phyloP scores from a whole-genome alignment of 2,797 vertebrate species.

The Clarias laeviceps region DNA sequence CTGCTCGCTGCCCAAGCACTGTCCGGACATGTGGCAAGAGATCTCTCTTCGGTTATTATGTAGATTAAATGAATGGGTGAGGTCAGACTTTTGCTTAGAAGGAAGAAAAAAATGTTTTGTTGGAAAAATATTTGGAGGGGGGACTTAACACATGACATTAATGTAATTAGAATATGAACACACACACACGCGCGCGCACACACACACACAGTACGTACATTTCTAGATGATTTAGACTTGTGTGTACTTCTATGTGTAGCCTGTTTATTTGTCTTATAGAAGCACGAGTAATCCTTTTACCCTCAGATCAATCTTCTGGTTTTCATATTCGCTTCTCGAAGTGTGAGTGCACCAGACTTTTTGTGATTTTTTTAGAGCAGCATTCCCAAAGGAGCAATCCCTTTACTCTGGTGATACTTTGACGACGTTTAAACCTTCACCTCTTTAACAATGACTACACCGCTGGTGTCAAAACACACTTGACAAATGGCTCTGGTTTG shows the following conservation, averaged over 20 bases:
- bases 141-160: slow-evolving; percentile 73
- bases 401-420: slow-evolving; percentile 24
- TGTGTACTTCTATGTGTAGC: not conserved
- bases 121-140: slow-evolving; percentile 63
- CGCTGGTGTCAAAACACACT: slow-evolving; percentile 35
- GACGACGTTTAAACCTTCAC: slow-evolving; percentile 38
- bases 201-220: not conserved
- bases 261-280: slow-evolving; percentile 17
- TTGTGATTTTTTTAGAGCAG: not conserved
- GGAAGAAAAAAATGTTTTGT: slow-evolving; percentile 50
- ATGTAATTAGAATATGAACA: slow-evolving; percentile 70
- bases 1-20: slow-evolving; percentile 38
- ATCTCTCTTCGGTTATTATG: slow-evolving; percentile 75
- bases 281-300: slow-evolving; percentile 1
- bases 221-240: not conserved
- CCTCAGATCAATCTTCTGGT: not conserved
- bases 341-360: not conserved
- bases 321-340: not conserved
- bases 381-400: slow-evolving; percentile 36
- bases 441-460: slow-evolving; percentile 33
- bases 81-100: slow-evolving; percentile 65
- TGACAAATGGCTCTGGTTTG: slow-evolving; percentile 15
- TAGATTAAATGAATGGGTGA: slow-evolving; percentile 74
- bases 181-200: not conserved
- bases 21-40: slow-evolving; percentile 55